Evolutionary conservation across 2,888 invertebrate genomes (phyloP).

Genomic region (Steinernema carpocapsae): DNA sequence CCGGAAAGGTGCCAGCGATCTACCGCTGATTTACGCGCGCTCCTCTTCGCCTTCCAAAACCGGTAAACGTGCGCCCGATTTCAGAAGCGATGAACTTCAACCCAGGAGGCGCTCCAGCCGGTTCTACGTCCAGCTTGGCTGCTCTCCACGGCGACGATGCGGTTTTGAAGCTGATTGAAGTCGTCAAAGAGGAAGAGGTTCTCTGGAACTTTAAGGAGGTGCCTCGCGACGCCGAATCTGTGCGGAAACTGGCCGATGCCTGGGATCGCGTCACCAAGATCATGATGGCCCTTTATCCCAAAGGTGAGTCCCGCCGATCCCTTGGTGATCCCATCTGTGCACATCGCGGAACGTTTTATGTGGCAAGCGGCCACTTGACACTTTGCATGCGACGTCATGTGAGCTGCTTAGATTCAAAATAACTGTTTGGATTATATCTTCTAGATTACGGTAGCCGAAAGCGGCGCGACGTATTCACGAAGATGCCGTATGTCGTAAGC

Average conservation of each 20-base stretch:
- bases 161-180: conserved; percentile 15
- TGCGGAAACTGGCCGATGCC: conserved; percentile 2
- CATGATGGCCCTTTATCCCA: conserved; percentile 11
- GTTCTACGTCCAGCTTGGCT: neutral
- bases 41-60: neutral
- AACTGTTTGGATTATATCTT: too few species aligned
- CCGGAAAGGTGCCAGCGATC: too few species aligned
- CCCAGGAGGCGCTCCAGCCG: conserved; percentile 17
- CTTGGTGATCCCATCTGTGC: too few species aligned
- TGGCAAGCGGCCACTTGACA: too few species aligned
- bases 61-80: too few species aligned
- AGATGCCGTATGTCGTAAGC: too few species aligned
- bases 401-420: too few species aligned
- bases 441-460: too few species aligned
- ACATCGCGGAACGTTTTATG: too few species aligned
- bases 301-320: conserved; percentile 11
- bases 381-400: conserved; percentile 10
- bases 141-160: conserved; percentile 24
- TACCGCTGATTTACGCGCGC: too few species aligned
- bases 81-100: neutral
- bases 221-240: conserved; percentile 23
- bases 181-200: neutral
- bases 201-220: conserved; percentile 19
- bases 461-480: neutral
- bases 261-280: conserved; percentile 21